phyloP scores from a whole-genome alignment of 2,888 invertebrate species.

The Halictus quadricinctus region DNA sequence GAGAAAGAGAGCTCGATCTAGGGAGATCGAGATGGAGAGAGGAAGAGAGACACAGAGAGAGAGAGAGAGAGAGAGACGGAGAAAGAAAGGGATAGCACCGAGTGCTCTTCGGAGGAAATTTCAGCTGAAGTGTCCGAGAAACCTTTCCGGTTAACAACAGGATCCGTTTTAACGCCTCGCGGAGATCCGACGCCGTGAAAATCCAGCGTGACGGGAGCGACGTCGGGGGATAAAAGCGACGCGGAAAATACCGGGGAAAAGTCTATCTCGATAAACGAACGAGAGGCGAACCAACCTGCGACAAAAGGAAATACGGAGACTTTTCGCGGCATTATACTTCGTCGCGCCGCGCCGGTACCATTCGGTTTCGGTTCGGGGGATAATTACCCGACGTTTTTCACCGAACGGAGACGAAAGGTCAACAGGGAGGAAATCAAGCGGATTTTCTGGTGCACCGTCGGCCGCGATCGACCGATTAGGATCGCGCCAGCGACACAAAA shows the following conservation, averaged over 20 bases:
- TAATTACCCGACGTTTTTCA: constrained; percentile 62
- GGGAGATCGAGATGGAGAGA: not conserved
- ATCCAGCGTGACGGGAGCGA: not conserved
- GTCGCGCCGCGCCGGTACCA: not conserved
- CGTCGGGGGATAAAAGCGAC: not conserved
- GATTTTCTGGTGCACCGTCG: constrained; percentile 41
- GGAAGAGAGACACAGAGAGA: not conserved
- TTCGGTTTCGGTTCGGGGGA: constrained; percentile 38
- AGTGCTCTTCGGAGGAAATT: constrained; percentile 50
- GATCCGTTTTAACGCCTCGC: constrained; percentile 45
- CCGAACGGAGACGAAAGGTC: constrained; percentile 53
- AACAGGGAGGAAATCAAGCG: constrained; percentile 55
- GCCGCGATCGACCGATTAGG: constrained; percentile 57
- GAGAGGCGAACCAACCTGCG: not conserved
- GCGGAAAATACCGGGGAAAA: constrained; percentile 13
- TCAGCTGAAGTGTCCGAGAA: constrained; percentile 35
- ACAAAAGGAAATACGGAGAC: not conserved
- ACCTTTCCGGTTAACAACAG: constrained; percentile 27
- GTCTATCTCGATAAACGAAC: constrained; percentile 42
- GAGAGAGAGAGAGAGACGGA: not conserved
- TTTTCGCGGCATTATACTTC: constrained; percentile 28
- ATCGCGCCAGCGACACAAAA: constrained; percentile 55
- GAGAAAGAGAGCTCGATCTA: not conserved
- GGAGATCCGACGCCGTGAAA: not conserved
- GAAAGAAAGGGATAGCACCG: constrained; percentile 4